Evolutionary conservation across 2,888 invertebrate genomes (phyloP).

Genomic region (Chrysolina oricalcia): DNA sequence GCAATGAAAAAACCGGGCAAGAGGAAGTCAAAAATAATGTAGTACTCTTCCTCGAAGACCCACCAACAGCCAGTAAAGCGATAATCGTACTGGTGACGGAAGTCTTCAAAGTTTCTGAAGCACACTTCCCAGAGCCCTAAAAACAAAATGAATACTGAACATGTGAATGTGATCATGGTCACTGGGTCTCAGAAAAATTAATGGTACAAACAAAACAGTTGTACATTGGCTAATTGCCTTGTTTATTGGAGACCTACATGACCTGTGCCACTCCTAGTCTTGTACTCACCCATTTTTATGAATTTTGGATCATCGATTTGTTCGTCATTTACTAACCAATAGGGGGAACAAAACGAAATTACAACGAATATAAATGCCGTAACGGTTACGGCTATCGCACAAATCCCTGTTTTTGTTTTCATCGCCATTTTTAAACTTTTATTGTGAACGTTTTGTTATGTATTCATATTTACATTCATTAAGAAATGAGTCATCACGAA

Average conservation of each 20-base stretch:
- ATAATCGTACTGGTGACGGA: slow-evolving; percentile 88
- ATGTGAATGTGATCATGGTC: no score
- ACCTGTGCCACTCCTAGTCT: slow-evolving; percentile 9
- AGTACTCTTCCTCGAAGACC: slow-evolving; percentile 97
- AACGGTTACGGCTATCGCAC: slow-evolving; percentile 79
- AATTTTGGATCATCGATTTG: slow-evolving; percentile 85
- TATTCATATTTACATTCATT: neutral
- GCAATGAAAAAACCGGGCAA: slow-evolving; percentile 94
- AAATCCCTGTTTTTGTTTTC: slow-evolving; percentile 79
- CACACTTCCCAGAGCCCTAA: slow-evolving; percentile 96
- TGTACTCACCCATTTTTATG: slow-evolving; percentile 81
- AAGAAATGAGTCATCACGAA: neutral
- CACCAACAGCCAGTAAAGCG: slow-evolving; percentile 93
- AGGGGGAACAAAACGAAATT: slow-evolving; percentile 89
- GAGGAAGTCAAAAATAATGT: slow-evolving; percentile 92
- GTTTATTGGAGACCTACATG: neutral
- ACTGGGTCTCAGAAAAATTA: no score
- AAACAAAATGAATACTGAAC: slow-evolving; percentile 60
- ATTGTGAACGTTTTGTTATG: neutral
- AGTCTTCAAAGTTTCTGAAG: slow-evolving; percentile 90
- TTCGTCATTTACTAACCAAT: slow-evolving; percentile 91
- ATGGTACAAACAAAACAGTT: no score
- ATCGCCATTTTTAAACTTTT: slow-evolving; percentile 70
- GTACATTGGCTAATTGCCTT: neutral
- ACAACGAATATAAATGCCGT: slow-evolving; percentile 82